Base-by-base conservation (phyloP, 1,140 invertebrate genomes). In the Atta cephalotes region DNA sequence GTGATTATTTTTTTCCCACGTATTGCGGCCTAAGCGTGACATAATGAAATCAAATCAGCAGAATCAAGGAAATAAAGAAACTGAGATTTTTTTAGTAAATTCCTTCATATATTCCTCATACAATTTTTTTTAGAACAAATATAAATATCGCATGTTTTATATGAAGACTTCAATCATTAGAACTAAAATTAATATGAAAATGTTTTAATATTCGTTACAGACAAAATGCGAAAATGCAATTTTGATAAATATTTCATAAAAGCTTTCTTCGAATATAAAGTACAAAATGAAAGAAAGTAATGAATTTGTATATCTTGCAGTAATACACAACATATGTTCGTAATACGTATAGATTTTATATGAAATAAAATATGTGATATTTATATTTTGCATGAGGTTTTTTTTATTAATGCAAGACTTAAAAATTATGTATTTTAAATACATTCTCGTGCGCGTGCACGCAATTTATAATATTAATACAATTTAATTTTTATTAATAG, bases 31-130 rank as follows among this genome's bases (percentile, higher is more conserved):
- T 71, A 49, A 62, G 51, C 65, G 72, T 76, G 53, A n/a, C 81
- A 80, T 39, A 77, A 89, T 76, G 66, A 71, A 76, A 81, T 89
- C 88, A 84, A 85, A 72, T 85, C 25, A 71, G 79, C 68, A 71
- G 72, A 84, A 79, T 63, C 76, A 89, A 89, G 77, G 28, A 89
- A 90, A 90, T 89, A 89, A 90, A 90, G 88, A 87, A 78, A 78
- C 16, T 87, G 85, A 89, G 71, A 89, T 89, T 89, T 90, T 58
- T 89, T 90, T 62, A 89, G 77, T 25, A 84, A 49, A 62, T 18
- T 63, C 68, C 70, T 84, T 84, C 28, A 76, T 12, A 45, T 45
- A 12, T 84, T 84, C 45, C 70, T 84, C 21, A 63, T 58, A 84
- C n/a, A 28, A 84, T 9, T 76, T 74, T 66, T 10, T 21, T 66